Evolutionary conservation across 1,140 invertebrate species (phyloP), one percentile per base, ranked within the genome.

Genomic region (Diachasmimorpha longicaudata): DNA sequence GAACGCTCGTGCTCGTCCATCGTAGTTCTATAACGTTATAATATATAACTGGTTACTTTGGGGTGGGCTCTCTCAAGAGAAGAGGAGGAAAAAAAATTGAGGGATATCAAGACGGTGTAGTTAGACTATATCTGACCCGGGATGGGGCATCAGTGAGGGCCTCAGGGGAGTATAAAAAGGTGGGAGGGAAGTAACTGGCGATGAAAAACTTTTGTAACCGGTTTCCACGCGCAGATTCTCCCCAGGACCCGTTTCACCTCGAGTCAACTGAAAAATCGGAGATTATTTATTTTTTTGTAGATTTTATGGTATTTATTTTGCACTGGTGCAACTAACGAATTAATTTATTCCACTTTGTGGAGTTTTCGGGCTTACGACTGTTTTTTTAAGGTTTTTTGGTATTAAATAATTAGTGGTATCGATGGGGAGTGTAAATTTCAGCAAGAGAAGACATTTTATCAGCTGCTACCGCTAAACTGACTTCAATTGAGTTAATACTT

Each of bases 141-240:
- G 21, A 55, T 19, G 21, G 21, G 21, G 21, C 21, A 19, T 55
- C n/a, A 55, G 21, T 55, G 39, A 19, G 52, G 21, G 52, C 21
- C n/a, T 55, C n/a, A 14, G 36, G 14, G 31, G 36, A 14, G 13
- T 5, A 39, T 2, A 68, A 66, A 66, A 66, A 66, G 31, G 31
- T 31, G 31, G 31, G n/a, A 66, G n/a, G 3, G 10, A 31, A 19
- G 16, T 21, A 10, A 66, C 23, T 66, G 66, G n/a, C 13, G 19
- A 58, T 71, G 69, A 70, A 76, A 76, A 76, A 76, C 42, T 70
- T 70, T 52, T 21, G 69, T 31, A 76, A 76, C 74, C 74, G 74
- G 74, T 76, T 76, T 70, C 55, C 16, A 23, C n/a, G 67, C 25
- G 67, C 67, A 37, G 67, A 75, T 70, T 70, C 42, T 48, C 63